Evolutionary conservation across 1,140 invertebrate genomes (phyloP).

Genomic region (Papilio glaucus): DNA sequence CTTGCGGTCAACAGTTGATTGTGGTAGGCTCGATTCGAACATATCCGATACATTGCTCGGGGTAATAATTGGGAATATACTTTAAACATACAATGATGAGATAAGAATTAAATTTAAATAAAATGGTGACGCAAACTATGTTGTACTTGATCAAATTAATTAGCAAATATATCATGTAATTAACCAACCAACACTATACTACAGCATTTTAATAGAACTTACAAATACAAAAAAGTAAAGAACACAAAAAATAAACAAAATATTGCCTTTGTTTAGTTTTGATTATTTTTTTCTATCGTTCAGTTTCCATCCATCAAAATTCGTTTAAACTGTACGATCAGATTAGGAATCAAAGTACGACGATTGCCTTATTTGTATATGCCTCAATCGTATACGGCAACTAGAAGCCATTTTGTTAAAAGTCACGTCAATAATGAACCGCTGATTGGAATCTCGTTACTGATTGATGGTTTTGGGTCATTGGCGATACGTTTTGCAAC

Average conservation of each 20-base stretch:
- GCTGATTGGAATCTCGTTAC: constrained; percentile 36
- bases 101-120: no score
- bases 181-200: no score
- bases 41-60: constrained; percentile 2
- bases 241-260: background rate
- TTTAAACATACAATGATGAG: no score
- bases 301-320: constrained; percentile 9
- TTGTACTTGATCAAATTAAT: no score
- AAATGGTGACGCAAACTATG: no score
- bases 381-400: constrained; percentile 14
- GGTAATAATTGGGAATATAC: background rate
- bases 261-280: background rate
- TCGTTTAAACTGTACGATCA: constrained; percentile 28
- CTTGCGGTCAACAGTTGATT: constrained; percentile 27
- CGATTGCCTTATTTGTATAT: constrained; percentile 27
- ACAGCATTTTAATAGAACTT: no score
- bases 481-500: no score
- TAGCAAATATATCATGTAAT: no score
- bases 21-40: constrained; percentile 29
- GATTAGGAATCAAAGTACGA: constrained; percentile 19
- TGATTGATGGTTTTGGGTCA: no score
- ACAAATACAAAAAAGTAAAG: no score
- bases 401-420: constrained; percentile 18
- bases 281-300: constrained; percentile 8
- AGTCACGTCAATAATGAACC: constrained; percentile 34